A percentile compares a stretch with the other conserved stretches of the same genome.
These are phyloP conservation scores for Scleropages formosus DNA, from an alignment of 2,797 vertebrate species.

Conservation along the genomic window DNA sequence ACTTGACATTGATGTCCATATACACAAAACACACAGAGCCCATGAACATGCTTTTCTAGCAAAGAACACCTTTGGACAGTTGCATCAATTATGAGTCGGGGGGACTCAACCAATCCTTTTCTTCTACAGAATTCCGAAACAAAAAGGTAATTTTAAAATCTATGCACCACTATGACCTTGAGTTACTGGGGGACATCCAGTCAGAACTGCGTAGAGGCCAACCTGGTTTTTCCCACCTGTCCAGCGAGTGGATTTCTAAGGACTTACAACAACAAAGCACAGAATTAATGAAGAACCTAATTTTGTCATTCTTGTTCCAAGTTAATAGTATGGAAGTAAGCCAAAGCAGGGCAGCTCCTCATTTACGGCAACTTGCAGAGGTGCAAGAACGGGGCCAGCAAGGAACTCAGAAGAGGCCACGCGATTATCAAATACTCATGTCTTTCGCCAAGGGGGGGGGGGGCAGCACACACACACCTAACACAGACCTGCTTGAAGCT, in stretches of 20 bases:
- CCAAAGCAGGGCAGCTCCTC: neutral
- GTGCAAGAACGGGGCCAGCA: neutral
- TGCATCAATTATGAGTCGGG: neutral
- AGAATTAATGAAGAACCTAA: neutral
- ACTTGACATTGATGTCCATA: conserved; percentile 27
- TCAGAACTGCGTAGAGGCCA: conserved; percentile 51
- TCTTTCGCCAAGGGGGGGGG: too few relatives aligned
- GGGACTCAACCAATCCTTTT: neutral
- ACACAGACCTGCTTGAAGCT: neutral
- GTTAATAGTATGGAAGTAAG: neutral
- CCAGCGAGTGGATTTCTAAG: neutral
- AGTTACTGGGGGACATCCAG: conserved; percentile 57
- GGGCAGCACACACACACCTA: too few relatives aligned
- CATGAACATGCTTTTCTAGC: conserved; percentile 22
- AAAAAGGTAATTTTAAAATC: conserved; percentile 55
- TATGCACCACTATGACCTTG: conserved; percentile 63
- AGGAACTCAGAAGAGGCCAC: too few relatives aligned
- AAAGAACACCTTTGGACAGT: conserved; percentile 24
- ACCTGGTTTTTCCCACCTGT: neutral
- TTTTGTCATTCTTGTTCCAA: neutral
- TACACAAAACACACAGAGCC: conserved; percentile 27
- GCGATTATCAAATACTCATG: too few relatives aligned
- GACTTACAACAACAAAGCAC: neutral
- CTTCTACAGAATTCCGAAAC: neutral
- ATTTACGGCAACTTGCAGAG: neutral